Percentiles rank a stretch among this genome's conserved stretches.
phyloP scores from a whole-genome alignment of 2,888 invertebrate genomes.

The Pachycephus smyrnensis region DNA sequence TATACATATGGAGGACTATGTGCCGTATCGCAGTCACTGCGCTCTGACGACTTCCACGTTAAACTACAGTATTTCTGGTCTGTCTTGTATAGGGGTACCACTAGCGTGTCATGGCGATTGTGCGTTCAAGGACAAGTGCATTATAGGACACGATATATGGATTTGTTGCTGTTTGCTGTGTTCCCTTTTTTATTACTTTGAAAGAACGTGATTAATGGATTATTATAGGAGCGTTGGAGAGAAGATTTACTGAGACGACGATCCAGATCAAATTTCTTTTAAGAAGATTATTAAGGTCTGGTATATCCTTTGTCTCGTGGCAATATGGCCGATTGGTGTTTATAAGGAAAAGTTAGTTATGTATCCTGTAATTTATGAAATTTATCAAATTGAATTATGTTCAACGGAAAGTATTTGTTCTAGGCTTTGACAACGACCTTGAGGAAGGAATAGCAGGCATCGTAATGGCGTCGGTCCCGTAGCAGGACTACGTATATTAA shows the following conservation, averaged over 20 bases:
- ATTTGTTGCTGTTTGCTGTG: not conserved
- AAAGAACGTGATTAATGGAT: not conserved
- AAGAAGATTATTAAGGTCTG: not conserved
- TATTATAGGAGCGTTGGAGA: not conserved
- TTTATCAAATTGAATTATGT: not conserved
- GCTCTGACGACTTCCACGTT: not conserved
- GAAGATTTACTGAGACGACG: not conserved
- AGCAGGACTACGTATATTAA: not conserved
- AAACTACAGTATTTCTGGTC: not conserved
- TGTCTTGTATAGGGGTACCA: not conserved
- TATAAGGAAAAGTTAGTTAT: no score
- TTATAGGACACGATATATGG: not conserved
- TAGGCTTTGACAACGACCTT: not conserved
- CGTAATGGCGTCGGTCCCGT: not conserved
- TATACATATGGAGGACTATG: not conserved
- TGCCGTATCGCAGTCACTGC: not conserved
- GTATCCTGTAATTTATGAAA: no score
- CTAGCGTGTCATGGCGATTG: not conserved
- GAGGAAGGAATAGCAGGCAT: not conserved
- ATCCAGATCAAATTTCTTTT: not conserved
- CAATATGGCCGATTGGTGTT: not conserved
- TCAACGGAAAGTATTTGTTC: not conserved
- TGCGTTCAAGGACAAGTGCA: not conserved
- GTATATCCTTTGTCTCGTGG: not conserved
- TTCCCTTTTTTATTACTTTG: not conserved